Conservation (phyloP, 2,113 vertebrate genomes). For the Paramisgurnus dabryanus region DNA sequence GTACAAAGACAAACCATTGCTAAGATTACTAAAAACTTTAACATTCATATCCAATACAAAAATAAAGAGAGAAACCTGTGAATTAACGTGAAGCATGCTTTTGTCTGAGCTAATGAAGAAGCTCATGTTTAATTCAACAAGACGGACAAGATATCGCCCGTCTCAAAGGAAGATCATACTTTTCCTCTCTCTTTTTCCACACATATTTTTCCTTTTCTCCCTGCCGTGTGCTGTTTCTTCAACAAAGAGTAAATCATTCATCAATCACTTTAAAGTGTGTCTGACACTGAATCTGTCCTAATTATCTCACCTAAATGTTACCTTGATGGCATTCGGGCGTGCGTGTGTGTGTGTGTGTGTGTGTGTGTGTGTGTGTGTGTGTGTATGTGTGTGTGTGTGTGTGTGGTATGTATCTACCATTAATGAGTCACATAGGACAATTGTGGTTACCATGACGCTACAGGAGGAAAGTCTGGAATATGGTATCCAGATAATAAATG, state of each 20-base stretch:
- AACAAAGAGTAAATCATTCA: conserved; percentile 80
- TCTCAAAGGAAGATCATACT: conserved; percentile 49
- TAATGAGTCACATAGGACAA: conserved; percentile 56
- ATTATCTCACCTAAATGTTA: conserved; percentile 74
- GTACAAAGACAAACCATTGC: background rate
- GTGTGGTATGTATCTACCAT: conserved; percentile 49
- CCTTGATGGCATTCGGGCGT: conserved; percentile 72
- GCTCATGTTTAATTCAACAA: conserved; percentile 83
- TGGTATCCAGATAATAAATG: conserved; percentile 37
- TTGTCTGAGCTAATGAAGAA: conserved; percentile 76
- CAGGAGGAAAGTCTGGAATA: background rate
- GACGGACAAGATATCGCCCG: conserved; percentile 63
- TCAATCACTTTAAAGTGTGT: conserved; percentile 79
- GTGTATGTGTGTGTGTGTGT: conserved; percentile 58
- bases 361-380: conserved; percentile 58
- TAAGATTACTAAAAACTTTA: conserved; percentile 7
- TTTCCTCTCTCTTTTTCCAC: conserved; percentile 61
- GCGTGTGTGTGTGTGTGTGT: conserved; percentile 63
- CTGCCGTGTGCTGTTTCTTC: conserved; percentile 48
- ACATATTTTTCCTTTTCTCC: conserved; percentile 54
- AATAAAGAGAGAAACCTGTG: conserved; percentile 39
- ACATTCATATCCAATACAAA: background rate
- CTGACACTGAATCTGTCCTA: conserved; percentile 80
- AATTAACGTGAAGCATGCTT: conserved; percentile 66
- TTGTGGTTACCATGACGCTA: conserved; percentile 48